Base-by-base conservation (phyloP, 2,797 vertebrate genomes). In the Crossoptilon crossoptilon region DNA sequence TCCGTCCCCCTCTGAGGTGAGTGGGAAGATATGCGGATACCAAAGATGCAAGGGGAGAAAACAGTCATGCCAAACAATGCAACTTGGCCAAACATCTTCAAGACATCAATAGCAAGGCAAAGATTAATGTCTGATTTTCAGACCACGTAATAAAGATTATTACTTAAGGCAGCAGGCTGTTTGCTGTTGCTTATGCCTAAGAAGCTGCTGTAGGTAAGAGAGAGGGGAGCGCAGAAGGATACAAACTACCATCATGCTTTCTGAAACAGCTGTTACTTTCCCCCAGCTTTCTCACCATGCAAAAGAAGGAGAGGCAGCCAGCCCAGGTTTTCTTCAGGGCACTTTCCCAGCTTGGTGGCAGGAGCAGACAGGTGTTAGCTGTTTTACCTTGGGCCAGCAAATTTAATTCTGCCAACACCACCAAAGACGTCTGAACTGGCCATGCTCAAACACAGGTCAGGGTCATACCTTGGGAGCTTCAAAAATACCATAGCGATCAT, bases 341-440 rank as follows among this genome's bases (percentile, higher is more conserved):
- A 64, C 87, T 95, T 95, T 70, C 83, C 87, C 70, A 63, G 73
- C 67, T 92, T 78, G 88, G 90, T 92, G 87, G 87, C 95, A 96
- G 96, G 91, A 96, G 94, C 87, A 90, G 93, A 95, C 95, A 96
- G 83, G 96, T 83, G 90, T 84, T 41, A 86, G 51, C 41, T 88
- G 82, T 96, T 95, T 96, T 67, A 92, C 95, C 85, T 88, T 90
- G 76, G 93, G 94, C 95, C 95, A 96, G 67, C 60, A 90, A 88
- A 66, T 81, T 90, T 84, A 94, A 92, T 96, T 93, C 80, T 91
- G 87, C 64, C 73, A 96, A 80, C 79, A 71, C 58, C 76, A 77
- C 68, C 67, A 58, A 92, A 85, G 83, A 89, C 0, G 62, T 55
- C 75, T 74, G 66, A 85, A 95, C 85, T 90, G 73, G 80, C 87